Evolutionary conservation across 1,140 invertebrate genomes (phyloP), one percentile per base, ranked within the genome.

Genomic region (Megathymus violae): DNA sequence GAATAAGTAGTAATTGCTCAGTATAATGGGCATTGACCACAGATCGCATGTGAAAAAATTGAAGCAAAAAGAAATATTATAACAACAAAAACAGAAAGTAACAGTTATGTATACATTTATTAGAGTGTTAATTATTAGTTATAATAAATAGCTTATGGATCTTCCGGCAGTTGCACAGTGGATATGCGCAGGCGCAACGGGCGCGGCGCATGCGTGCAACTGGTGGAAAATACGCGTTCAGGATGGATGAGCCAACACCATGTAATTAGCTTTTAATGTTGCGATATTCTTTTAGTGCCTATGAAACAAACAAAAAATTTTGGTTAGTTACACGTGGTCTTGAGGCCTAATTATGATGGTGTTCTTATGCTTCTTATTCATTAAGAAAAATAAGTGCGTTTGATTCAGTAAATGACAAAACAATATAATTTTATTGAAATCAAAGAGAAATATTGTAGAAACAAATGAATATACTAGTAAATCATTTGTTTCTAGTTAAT

Each of bases 141-240:
- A 83, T 62, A 85, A 80, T 83, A 81, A 82, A 81, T 79, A 79
- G 52, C 52, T 48, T 65, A 38, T 43, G 9, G 43, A 80, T 89
- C 85, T 89, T 89, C 87, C 87, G 87, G 87, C 87, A 89, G 84
- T 84, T 88, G 76, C 84, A 87, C 74, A 64, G 63, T 62, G 34
- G 64, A n/a, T 31, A 62, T 64, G 70, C 72, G 74, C 64, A 64
- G 64, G 61, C 69, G 61, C 64, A 41, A 40, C 40, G 13, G 40
- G 43, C 9, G 38, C 56, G 67, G 71, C 71, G 75, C 68, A 41
- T 27, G 68, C 69, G 75, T 84, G 87, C 80, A 88, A 82, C 87
- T 89, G 87, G 47, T 89, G 87, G 87, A 89, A 89, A 88, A 89
- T 84, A 63, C 63, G 67, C 74, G 67, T 56, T 76, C 79, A 76